Base-by-base conservation (phyloP, 2,113 vertebrate genomes). In the Dipodomys spectabilis region DNA sequence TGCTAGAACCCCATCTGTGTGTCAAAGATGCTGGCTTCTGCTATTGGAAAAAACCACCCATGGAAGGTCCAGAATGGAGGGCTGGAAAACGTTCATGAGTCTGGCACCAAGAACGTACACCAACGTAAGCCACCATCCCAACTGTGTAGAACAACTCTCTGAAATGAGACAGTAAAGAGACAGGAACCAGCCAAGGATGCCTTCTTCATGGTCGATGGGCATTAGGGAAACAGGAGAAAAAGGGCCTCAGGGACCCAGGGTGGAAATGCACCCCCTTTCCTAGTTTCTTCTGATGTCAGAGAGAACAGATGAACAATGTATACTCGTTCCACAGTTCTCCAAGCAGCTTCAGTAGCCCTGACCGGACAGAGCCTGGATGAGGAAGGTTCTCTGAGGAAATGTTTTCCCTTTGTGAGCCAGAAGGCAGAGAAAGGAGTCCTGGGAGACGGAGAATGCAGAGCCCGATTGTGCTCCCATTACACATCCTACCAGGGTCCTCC, bases 391-490 rank as follows among this genome's bases (percentile, higher is more conserved):
- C 44, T 35, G 28, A 16, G 30, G 18, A 1, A 20, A 2, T 7
- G 4, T 5, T 23, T 7, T 3, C 30, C 1, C 3, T 7, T 0
- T 49, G 22, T 8, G 35, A 62, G 32, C 13, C 53, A 13, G 4
- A 2, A 2, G 22, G 44, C 1, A 6, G 16, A 1, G 1, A 74
- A 4, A 1, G 0, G 44, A n/a, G 68, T 11, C 25, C 5, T 5
- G 10, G 0, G 25, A 62, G 53, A 57, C 12, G 0, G 25, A 62
- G 53, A 57, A 1, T 57, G 53, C 53, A 57, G 53, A 57, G 53
- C 49, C 49, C 49, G 12, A 9, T 12, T 49, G 49, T 49, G 53
- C 4, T 13, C 53, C 12, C 15, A 4, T 57, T 13, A 13, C 15
- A 57, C 15, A 57, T 3, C 9, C 16, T 39, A 39, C 1, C 30